Conservation (phyloP, 2,888 invertebrate genomes). For the Mythimna vitellina region DNA sequence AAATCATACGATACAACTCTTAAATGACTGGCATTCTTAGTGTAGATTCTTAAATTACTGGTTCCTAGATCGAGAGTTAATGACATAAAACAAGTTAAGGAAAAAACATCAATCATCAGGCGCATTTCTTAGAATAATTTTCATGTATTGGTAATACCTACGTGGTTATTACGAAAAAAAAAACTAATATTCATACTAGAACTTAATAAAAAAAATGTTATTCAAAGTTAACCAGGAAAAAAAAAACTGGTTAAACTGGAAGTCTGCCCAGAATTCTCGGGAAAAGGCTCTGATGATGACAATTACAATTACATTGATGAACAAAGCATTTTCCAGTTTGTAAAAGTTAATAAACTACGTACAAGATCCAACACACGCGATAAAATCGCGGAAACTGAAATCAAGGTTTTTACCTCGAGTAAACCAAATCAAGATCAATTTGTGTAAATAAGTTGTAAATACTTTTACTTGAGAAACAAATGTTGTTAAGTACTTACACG, state of each 20-base stretch:
- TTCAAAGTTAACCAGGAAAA: not conserved
- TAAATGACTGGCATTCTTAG: slow-evolving; percentile 10
- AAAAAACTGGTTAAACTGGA: not conserved
- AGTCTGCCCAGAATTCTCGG: not conserved
- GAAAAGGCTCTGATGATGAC: not conserved
- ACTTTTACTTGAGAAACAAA: slow-evolving; percentile 46
- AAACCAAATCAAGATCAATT: slow-evolving; percentile 44
- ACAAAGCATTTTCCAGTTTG: slow-evolving; percentile 4
- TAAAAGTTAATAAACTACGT: not conserved
- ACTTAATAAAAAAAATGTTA: not conserved
- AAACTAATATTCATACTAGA: not conserved
- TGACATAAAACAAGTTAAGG: slow-evolving; percentile 24
- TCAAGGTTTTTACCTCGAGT: slow-evolving; percentile 50
- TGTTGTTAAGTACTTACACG: slow-evolving; percentile 1
- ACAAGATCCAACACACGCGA: slow-evolving; percentile 15
- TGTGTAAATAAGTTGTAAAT: slow-evolving; percentile 24
- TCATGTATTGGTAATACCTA: not conserved
- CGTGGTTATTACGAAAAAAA: not conserved
- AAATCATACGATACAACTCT: slow-evolving; percentile 8
- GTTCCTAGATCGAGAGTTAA: slow-evolving; percentile 14
- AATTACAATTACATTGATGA: not conserved
- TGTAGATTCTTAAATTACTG: slow-evolving; percentile 14
- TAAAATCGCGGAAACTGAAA: slow-evolving; percentile 40
- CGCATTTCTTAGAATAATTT: slow-evolving; percentile 10
- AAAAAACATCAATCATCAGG: slow-evolving; percentile 27